A percentile compares a stretch with the other conserved stretches of the same genome.
These are phyloP conservation scores for Oscheius sp. DNA, from an alignment of 2,888 invertebrate genomes.

Conservation along the genomic window DNA sequence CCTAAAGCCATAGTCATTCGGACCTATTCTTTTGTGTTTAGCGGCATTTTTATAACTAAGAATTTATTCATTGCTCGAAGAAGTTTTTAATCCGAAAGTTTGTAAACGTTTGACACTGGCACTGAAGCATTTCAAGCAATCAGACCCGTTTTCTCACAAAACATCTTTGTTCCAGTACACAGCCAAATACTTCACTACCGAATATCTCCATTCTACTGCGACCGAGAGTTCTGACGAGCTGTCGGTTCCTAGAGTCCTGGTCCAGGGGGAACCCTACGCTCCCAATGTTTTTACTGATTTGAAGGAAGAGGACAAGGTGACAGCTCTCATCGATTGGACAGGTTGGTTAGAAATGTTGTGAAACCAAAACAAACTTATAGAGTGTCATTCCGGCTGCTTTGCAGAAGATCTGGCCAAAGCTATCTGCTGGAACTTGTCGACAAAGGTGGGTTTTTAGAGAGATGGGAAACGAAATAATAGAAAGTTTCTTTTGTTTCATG, in stretches of 20 bases:
- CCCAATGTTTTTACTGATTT: constrained; percentile 59
- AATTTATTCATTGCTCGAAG: too few species aligned
- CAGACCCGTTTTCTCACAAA: too few species aligned
- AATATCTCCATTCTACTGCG: constrained; percentile 55
- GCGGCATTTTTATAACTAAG: too few species aligned
- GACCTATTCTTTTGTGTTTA: too few species aligned
- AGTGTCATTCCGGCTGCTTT: constrained; percentile 69
- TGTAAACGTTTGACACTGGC: too few species aligned
- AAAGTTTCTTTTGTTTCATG: too few species aligned
- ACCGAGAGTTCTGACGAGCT: constrained; percentile 55
- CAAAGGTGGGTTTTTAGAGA: constrained; percentile 41
- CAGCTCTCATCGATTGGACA: constrained; percentile 66
- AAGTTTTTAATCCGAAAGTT: too few species aligned
- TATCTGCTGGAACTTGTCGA: constrained; percentile 68
- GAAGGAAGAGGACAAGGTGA: constrained; percentile 51
- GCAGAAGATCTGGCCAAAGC: constrained; percentile 71
- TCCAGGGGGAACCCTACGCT: constrained; percentile 67
- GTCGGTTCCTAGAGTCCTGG: constrained; percentile 56
- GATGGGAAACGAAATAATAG: background rate
- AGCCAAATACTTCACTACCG: constrained; percentile 54
- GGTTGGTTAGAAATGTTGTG: constrained; percentile 44
- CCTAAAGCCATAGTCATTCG: too few species aligned
- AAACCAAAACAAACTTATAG: constrained; percentile 43
- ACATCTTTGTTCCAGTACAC: constrained; percentile 40
- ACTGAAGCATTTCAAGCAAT: too few species aligned